Percentiles rank a stretch among this genome's conserved stretches.
Evolutionary conservation across 2,113 vertebrate species (phyloP).

Genomic region (Aspidoscelis tigris): DNA sequence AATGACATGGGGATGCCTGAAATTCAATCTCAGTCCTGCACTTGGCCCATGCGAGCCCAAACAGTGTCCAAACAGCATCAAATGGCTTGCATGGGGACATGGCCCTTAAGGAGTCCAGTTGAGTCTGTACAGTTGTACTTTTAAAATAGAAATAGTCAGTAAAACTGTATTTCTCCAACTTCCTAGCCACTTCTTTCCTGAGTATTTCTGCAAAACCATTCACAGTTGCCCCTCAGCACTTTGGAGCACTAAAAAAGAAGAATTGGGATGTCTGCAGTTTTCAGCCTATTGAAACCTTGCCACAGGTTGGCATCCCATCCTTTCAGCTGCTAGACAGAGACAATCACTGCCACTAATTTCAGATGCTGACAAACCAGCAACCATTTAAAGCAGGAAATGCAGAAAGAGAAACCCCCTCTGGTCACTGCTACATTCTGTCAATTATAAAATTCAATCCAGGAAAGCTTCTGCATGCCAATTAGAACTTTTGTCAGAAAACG

Average conservation of each 20-base stretch:
- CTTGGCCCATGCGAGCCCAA: too few species aligned
- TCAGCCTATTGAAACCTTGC: conserved; percentile 55
- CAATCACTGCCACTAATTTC: conserved; percentile 65
- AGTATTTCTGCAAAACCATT: conserved; percentile 39
- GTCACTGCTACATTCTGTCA: conserved; percentile 52
- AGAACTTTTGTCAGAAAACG: conserved; percentile 51
- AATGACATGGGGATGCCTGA: too few species aligned
- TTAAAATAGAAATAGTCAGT: not conserved
- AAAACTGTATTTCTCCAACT: conserved; percentile 22
- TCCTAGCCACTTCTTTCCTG: conserved; percentile 35
- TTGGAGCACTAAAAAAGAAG: conserved; percentile 55
- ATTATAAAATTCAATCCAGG: conserved; percentile 59
- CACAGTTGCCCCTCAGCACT: conserved; percentile 46
- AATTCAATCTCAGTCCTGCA: too few species aligned
- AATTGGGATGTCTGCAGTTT: conserved; percentile 45
- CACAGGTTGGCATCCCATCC: conserved; percentile 55
- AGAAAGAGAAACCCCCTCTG: conserved; percentile 49
- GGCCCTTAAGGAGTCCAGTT: not conserved
- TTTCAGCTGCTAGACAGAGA: conserved; percentile 58
- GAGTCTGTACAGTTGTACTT: not conserved
- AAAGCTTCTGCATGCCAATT: conserved; percentile 53
- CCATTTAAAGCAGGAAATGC: conserved; percentile 58
- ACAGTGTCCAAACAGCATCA: too few species aligned
- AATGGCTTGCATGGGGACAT: too few species aligned
- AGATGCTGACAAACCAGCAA: conserved; percentile 62